These are phyloP conservation scores for Tolmerus cingulatus DNA, from an alignment of 2,888 invertebrate species.

Conservation along the genomic window DNA sequence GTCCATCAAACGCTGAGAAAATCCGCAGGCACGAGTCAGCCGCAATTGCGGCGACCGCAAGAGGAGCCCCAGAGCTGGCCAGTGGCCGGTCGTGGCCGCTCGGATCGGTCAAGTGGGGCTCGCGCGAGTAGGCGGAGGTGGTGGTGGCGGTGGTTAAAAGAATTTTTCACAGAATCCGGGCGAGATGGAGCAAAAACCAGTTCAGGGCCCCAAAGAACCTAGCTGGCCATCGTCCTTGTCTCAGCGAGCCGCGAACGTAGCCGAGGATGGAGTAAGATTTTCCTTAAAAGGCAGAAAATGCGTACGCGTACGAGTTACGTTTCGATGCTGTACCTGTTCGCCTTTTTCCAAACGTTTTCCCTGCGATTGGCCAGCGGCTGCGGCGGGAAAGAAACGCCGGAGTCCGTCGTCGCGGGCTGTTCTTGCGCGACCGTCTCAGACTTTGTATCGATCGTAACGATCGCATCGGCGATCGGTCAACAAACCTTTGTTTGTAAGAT, in stretches of 20 bases:
- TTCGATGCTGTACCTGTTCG: slow-evolving; percentile 18
- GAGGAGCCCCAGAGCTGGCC: not conserved
- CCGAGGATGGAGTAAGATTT: slow-evolving; percentile 46
- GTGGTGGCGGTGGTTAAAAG: slow-evolving; percentile 22
- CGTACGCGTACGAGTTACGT: slow-evolving; percentile 48
- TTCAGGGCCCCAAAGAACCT: not conserved
- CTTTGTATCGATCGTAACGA: slow-evolving; percentile 46
- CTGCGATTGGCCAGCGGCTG: not conserved
- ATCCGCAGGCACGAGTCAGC: slow-evolving; percentile 29
- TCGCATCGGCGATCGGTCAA: slow-evolving; percentile 47
- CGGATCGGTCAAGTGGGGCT: not conserved
- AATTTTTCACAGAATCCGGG: slow-evolving; percentile 2
- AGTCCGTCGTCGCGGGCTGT: not conserved
- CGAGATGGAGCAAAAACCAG: slow-evolving; percentile 7
- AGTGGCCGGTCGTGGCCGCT: not conserved
- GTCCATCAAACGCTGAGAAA: slow-evolving; percentile 35
- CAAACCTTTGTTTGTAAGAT: slow-evolving; percentile 44
- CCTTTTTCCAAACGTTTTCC: not conserved
- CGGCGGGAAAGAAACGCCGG: not conserved
- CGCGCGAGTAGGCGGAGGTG: slow-evolving; percentile 13
- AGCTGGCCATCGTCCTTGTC: slow-evolving; percentile 45
- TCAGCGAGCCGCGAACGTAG: slow-evolving; percentile 31
- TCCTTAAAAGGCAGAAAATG: slow-evolving; percentile 48
- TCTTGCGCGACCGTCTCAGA: slow-evolving; percentile 26
- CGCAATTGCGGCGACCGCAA: not conserved